phyloP scores from a whole-genome alignment of 92 coral and sea anemone species.

The Porites evermanni region DNA sequence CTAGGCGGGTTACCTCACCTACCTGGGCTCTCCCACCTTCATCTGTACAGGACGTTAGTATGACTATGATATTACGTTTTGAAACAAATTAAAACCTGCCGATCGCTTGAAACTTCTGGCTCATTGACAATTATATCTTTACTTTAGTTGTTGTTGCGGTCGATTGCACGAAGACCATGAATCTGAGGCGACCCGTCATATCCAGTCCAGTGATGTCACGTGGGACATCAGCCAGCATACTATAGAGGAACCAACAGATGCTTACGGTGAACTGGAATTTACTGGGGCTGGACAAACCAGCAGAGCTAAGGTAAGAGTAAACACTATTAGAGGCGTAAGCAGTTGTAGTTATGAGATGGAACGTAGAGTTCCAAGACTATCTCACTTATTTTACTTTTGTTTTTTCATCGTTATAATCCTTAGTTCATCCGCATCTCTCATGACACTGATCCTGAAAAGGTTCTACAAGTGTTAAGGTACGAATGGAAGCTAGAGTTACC shows the following conservation, averaged over 20 bases:
- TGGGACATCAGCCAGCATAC: slow-evolving; percentile 75
- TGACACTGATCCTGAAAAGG: slow-evolving; percentile 79
- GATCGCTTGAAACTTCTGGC: not conserved
- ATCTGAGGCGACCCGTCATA: slow-evolving; percentile 48
- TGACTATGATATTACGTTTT: too few relatives aligned
- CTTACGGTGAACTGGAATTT: slow-evolving; percentile 89
- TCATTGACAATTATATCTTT: too few relatives aligned
- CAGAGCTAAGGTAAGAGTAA: slow-evolving; percentile 75
- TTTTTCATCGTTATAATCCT: not conserved
- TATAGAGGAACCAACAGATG: slow-evolving; percentile 75
- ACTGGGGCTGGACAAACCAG: slow-evolving; percentile 89
- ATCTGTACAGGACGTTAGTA: not conserved
- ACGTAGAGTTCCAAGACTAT: too few relatives aligned
- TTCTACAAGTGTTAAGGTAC: slow-evolving; percentile 56
- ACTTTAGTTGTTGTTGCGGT: slow-evolving; percentile 79
- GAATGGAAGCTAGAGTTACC: slow-evolving; percentile 82
- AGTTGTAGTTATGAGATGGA: too few relatives aligned
- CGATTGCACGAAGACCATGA: slow-evolving; percentile 64
- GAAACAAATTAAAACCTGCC: not conserved
- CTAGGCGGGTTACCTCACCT: too few relatives aligned
- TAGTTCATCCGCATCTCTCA: slow-evolving; percentile 80
- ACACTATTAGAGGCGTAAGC: too few relatives aligned
- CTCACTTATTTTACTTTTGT: not conserved
- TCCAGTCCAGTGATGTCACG: slow-evolving; percentile 48
- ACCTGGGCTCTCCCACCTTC: not conserved